Evolutionary conservation across 2,888 invertebrate genomes (phyloP).

Genomic region (Ophraella communa): DNA sequence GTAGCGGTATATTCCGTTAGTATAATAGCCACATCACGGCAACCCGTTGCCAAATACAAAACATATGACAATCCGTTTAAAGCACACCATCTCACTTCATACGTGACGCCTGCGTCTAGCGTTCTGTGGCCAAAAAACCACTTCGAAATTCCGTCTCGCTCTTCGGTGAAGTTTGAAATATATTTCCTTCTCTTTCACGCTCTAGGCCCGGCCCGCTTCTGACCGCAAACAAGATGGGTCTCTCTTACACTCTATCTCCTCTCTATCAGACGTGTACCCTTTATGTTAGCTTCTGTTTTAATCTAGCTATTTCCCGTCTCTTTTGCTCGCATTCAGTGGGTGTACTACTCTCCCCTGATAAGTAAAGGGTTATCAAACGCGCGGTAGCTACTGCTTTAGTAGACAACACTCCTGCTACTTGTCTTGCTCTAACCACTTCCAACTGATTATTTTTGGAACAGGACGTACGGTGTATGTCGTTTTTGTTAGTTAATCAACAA

Average conservation of each 20-base stretch:
- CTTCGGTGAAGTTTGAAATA: slow-evolving; percentile 66
- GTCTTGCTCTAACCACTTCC: slow-evolving; percentile 46
- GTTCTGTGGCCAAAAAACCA: slow-evolving; percentile 60
- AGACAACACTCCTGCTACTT: slow-evolving; percentile 49
- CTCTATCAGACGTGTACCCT: slow-evolving; percentile 57
- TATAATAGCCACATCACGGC: slow-evolving; percentile 57
- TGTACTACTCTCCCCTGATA: slow-evolving; percentile 55
- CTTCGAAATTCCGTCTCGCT: slow-evolving; percentile 57
- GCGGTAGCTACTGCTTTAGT: slow-evolving; percentile 55
- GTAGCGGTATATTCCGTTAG: slow-evolving; percentile 44
- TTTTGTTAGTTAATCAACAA: slow-evolving; percentile 53
- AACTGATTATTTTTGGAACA: slow-evolving; percentile 44
- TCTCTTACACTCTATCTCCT: slow-evolving; percentile 64
- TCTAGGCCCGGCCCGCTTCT: slow-evolving; percentile 71
- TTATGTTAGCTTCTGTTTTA: slow-evolving; percentile 60
- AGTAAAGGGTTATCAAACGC: slow-evolving; percentile 62
- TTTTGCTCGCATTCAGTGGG: slow-evolving; percentile 44
- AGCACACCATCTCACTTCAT: slow-evolving; percentile 44
- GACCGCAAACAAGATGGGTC: slow-evolving; percentile 72
- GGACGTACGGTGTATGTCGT: slow-evolving; percentile 46
- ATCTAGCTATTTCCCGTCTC: slow-evolving; percentile 56
- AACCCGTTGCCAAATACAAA: slow-evolving; percentile 55
- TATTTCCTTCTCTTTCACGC: slow-evolving; percentile 70
- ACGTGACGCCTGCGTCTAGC: slow-evolving; percentile 58
- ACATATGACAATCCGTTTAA: slow-evolving; percentile 52